A percentile compares a stretch with the other conserved stretches of the same genome.
These are phyloP conservation scores for Crocodylus rhombifer DNA, from an alignment of 2,797 vertebrate species.

Conservation along the genomic window DNA sequence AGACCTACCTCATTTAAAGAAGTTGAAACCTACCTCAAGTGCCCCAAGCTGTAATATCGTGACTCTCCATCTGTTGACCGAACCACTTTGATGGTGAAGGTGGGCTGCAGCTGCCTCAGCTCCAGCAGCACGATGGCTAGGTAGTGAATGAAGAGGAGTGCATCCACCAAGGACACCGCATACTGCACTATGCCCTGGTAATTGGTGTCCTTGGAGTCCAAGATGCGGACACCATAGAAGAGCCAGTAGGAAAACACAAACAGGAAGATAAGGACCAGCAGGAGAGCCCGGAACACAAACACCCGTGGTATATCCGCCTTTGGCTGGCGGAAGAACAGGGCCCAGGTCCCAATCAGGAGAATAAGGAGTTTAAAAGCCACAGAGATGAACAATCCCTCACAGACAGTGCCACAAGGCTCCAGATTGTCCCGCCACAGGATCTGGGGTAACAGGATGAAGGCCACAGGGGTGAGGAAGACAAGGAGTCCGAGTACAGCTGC, in stretches of 20 bases:
- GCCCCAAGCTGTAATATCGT: slow-evolving; percentile 92
- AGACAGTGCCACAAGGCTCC: slow-evolving; percentile 92
- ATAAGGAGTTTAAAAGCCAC: slow-evolving; percentile 97
- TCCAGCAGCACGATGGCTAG: slow-evolving; percentile 95
- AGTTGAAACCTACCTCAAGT: slow-evolving; percentile 86
- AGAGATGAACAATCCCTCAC: slow-evolving; percentile 97
- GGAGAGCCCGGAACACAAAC: slow-evolving; percentile 92
- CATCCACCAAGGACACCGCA: slow-evolving; percentile 94
- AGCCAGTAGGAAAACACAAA: slow-evolving; percentile 98
- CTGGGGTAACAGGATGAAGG: slow-evolving; percentile 93
- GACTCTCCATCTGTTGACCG: slow-evolving; percentile 93
- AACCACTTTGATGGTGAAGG: slow-evolving; percentile 91
- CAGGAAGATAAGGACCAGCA: slow-evolving; percentile 92
- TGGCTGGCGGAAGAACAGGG: slow-evolving; percentile 90
- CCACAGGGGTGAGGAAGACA: slow-evolving; percentile 91
- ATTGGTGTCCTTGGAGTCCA: slow-evolving; percentile 93
- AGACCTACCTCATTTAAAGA: rapidly evolving
- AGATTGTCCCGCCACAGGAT: slow-evolving; percentile 91
- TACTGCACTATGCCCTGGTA: slow-evolving; percentile 97
- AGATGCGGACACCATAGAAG: slow-evolving; percentile 95
- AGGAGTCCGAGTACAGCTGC: slow-evolving; percentile 87
- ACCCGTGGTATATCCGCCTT: slow-evolving; percentile 89
- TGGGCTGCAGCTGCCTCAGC: slow-evolving; percentile 91
- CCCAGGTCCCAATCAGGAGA: slow-evolving; percentile 95
- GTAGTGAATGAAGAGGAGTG: slow-evolving; percentile 96